Evolutionary conservation across 2,113 vertebrate genomes (phyloP), one percentile per base, ranked within the genome.

Genomic region (Nannobrachium achirus): DNA sequence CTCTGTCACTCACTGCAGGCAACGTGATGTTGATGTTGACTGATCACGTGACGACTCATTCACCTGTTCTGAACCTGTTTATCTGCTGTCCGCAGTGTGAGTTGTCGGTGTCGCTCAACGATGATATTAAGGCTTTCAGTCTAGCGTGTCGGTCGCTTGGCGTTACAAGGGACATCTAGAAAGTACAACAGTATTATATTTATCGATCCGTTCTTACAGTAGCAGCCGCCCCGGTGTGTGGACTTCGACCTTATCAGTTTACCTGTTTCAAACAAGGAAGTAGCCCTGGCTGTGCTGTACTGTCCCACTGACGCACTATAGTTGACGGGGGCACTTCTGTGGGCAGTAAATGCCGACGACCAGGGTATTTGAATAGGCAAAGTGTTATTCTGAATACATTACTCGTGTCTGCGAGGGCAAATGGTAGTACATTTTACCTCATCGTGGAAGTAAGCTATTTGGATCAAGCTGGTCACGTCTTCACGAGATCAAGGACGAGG

Each of bases 221-320:
- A 33, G 25, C 25, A 33, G 25, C 25, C 1, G 25, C 56, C 53
- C 1, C 15, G 73, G 14, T 42, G 14, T 42, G 57, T 56, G 82
- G 84, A 90, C 83, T 88, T 86, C 71, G 81, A 69, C 70, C 84
- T 80, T 56, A 1, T 15, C 10, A 16, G 10, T 41, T 33, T 50
- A 88, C 75, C 71, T 79, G 79, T 33, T 7, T 65, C 46, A 33
- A 89, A 91, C 86, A 70, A 89, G 91, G 91, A 92, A 92, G 91
- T 92, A 33, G 33, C 10, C 14, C 0, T 11, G 33, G 9, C 41
- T 4, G 14, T 63, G 11, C 13, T 48, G 13, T 48, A 13, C n/a
- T 53, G 39, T 51, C 18, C n/a, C n/a, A 50, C 4, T 4, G 49
- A 18, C 38, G n/a, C 52, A n/a, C n/a, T n/a, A n/a, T n/a, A 55